These are phyloP conservation scores for Macrotus californicus DNA, from an alignment of 2,113 vertebrate species.

Conservation along the genomic window DNA sequence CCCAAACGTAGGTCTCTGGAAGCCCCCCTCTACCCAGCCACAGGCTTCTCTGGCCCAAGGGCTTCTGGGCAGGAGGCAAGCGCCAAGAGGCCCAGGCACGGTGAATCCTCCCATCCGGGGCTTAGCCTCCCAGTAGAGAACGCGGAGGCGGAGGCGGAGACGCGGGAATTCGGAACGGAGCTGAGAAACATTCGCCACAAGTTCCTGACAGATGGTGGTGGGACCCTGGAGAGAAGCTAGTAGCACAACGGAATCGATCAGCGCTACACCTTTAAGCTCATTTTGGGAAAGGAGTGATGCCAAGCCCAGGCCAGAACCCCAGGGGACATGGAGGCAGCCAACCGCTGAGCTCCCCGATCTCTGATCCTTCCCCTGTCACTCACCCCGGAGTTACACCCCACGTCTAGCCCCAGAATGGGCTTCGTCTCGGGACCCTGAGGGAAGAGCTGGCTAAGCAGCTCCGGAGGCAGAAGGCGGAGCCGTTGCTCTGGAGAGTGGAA, in stretches of 20 bases:
- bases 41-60: no score
- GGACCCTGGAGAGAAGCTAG: background rate
- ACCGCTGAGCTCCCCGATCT: background rate
- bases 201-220: background rate
- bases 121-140: background rate
- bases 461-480: slow-evolving; percentile 83
- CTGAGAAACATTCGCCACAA: background rate
- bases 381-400: slow-evolving; percentile 96
- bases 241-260: background rate
- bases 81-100: background rate
- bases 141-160: background rate
- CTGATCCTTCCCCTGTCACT: slow-evolving; percentile 47
- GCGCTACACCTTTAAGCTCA: background rate
- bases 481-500: slow-evolving; percentile 92
- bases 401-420: slow-evolving; percentile 86
- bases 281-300: background rate
- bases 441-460: slow-evolving; percentile 82
- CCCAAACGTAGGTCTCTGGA: background rate
- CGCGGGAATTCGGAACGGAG: background rate
- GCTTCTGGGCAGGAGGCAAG: background rate
- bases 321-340: background rate
- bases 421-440: slow-evolving; percentile 55
- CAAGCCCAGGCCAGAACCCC: background rate
- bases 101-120: background rate
- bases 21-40: background rate